phyloP scores from a whole-genome alignment of 2,797 vertebrate genomes.

The Anniella stebbinsi region DNA sequence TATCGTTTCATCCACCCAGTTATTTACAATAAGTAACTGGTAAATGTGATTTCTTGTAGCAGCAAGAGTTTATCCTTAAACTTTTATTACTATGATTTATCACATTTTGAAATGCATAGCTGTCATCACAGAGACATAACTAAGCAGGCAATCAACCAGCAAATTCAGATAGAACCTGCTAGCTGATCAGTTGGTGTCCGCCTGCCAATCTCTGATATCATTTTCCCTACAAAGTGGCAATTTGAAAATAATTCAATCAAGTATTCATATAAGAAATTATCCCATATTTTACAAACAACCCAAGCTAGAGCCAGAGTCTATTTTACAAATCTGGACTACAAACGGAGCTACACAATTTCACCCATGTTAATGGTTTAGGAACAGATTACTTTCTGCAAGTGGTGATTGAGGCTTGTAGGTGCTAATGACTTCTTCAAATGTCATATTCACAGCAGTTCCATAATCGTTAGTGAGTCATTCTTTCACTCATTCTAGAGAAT shows the following conservation, averaged over 20 bases:
- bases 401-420: neutral
- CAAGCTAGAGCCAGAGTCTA: conserved; percentile 48
- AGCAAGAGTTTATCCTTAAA: conserved; percentile 53
- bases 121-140: conserved; percentile 55
- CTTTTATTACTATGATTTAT: conserved; percentile 70
- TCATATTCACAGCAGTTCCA: neutral
- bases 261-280: conserved; percentile 70
- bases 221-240: conserved; percentile 70
- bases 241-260: conserved; percentile 73
- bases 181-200: conserved; percentile 62
- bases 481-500: neutral
- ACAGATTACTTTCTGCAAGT: conserved; percentile 26
- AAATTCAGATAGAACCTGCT: conserved; percentile 62
- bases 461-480: conserved; percentile 3
- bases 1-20: conserved; percentile 38
- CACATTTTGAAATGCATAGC: conserved; percentile 58
- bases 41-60: conserved; percentile 56
- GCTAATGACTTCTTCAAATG: conserved; percentile 12
- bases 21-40: conserved; percentile 61
- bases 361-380: conserved; percentile 29
- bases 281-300: conserved; percentile 60
- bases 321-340: conserved; percentile 54
- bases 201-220: conserved; percentile 63
- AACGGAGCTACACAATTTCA: neutral
- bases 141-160: conserved; percentile 62